These are phyloP conservation scores for Poeciliopsis presidionis DNA, from an alignment of 2,797 vertebrate species.

Conservation along the genomic window DNA sequence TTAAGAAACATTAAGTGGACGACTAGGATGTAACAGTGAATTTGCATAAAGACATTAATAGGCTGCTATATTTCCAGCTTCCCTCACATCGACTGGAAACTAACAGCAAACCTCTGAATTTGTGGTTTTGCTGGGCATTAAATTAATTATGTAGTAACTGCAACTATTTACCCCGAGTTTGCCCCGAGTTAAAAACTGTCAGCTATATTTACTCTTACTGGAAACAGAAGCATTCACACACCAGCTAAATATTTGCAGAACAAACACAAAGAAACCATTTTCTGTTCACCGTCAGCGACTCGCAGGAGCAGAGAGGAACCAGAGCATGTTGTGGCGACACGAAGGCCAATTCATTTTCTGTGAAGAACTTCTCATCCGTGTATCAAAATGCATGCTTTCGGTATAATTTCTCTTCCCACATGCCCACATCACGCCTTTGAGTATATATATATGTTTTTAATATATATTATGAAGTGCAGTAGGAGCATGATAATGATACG, in stretches of 20 bases:
- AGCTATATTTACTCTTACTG: neutral
- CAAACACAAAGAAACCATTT: constrained; percentile 15
- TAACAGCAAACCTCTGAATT: neutral
- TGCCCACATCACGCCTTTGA: constrained; percentile 12
- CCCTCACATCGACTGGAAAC: neutral
- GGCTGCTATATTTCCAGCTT: neutral
- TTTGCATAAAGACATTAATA: neutral
- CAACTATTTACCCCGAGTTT: neutral
- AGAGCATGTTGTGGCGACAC: constrained; percentile 34
- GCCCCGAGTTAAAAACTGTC: neutral
- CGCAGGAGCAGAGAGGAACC: constrained; percentile 42
- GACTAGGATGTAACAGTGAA: neutral
- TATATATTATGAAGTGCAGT: constrained; percentile 27
- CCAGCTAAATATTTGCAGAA: neutral
- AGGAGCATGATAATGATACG: constrained; percentile 45
- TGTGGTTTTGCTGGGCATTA: neutral
- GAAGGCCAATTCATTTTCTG: constrained; percentile 48
- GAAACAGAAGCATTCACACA: neutral
- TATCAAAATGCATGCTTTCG: constrained; percentile 7
- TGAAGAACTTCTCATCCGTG: constrained; percentile 52
- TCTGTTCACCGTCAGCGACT: constrained; percentile 30
- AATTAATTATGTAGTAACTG: neutral
- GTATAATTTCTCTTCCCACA: constrained; percentile 1
- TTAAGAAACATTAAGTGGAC: neutral
- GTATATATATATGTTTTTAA: constrained; percentile 1